Evolutionary conservation across 2,113 vertebrate genomes (phyloP), one percentile per base, ranked within the genome.

Genomic region (Sorex fumeus): DNA sequence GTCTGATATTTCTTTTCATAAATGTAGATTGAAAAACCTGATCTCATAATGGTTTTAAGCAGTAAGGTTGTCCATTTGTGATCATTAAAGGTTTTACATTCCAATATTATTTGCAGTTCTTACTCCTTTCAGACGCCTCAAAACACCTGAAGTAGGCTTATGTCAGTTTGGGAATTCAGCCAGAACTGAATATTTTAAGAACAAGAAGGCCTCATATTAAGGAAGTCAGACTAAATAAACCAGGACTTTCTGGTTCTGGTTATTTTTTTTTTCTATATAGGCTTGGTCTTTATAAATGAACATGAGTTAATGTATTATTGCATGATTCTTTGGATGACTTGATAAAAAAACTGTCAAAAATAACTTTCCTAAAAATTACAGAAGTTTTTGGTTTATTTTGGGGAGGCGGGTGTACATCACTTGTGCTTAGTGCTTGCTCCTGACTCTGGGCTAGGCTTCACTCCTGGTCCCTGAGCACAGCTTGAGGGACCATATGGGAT

Each of bases 201-300:
- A 90, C 86, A 96, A 96, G 94, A 95, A 74, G 6, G 87, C 94
- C 93, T 96, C 82, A 96, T 96, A 90, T 95, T 94, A 96, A 77
- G 87, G 94, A 97, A 96, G 82, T 89, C 96, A 95, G 90, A 95
- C 91, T 97, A 95, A 94, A 96, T 96, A 96, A 97, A 95, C 90
- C 84, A 95, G 95, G 95, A 96, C 74, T 96, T 95, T 97, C 87
- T 95, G 70, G 60, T 97, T 96, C 81, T 96, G 96, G 90, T 95
- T 83, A 93, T 94, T 95, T 96, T 94, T 93, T 92, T 28, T 66
- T 66, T 66, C 12, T 18, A 60, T 64, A 96, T 87, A 87, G 0
- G 40, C 86, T 91, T 88, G 79, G 85, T 88, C 93, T 97, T 87
- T 95, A 93, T 97, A 97, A 92, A 86, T 97, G 93, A 91, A 95